Evolutionary conservation across 2,888 invertebrate species (phyloP).

Genomic region (Herminia tarsipennalis): DNA sequence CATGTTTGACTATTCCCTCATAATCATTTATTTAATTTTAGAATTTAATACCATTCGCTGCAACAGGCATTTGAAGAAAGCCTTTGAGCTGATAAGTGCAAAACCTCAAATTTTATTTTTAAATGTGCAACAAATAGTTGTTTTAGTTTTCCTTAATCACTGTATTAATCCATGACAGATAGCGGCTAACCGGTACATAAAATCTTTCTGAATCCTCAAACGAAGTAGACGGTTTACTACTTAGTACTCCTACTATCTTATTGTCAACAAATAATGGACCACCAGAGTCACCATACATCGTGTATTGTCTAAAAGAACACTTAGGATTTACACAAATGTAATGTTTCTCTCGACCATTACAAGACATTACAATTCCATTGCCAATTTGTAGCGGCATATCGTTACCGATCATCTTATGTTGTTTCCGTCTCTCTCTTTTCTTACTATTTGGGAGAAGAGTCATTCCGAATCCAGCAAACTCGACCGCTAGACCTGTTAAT

Average conservation of each 20-base stretch:
- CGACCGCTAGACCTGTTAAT: background rate
- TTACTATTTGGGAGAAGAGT: background rate
- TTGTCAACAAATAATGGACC: background rate
- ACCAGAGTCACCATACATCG: background rate
- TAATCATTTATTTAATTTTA: too few species aligned
- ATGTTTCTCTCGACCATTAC: background rate
- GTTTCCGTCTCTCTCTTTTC: background rate
- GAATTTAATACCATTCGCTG: too few species aligned
- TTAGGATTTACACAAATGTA: background rate
- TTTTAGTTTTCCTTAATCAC: too few species aligned
- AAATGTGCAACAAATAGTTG: too few species aligned
- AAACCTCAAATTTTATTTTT: too few species aligned
- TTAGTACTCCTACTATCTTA: background rate
- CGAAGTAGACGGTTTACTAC: background rate
- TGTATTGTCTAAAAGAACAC: background rate
- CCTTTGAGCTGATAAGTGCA: too few species aligned
- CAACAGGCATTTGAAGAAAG: too few species aligned
- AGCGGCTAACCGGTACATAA: background rate
- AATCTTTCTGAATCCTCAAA: background rate
- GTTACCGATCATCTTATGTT: background rate
- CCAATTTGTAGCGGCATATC: background rate
- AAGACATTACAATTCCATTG: background rate
- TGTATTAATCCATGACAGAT: background rate
- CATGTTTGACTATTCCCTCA: too few species aligned
- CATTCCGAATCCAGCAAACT: conserved; percentile 1